Evolutionary conservation across 2,888 invertebrate genomes (phyloP).

Genomic region (Drosophila acutilabella): DNA sequence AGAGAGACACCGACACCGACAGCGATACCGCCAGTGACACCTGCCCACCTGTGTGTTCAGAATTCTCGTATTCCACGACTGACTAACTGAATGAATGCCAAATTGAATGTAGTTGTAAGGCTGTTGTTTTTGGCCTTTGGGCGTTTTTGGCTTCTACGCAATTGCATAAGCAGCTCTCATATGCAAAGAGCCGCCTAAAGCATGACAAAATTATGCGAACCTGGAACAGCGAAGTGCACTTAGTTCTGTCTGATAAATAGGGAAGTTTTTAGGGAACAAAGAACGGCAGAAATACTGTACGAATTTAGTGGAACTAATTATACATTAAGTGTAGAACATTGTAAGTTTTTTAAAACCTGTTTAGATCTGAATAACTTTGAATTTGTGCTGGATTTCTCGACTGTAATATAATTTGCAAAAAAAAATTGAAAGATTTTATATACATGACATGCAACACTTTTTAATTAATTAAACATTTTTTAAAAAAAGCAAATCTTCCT

Average conservation of each 20-base stretch:
- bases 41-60: slow-evolving; percentile 59
- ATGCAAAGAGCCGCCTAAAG: slow-evolving; percentile 25
- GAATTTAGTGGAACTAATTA: background rate
- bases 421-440: too few relatives aligned
- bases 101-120: slow-evolving; percentile 35
- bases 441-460: too few relatives aligned
- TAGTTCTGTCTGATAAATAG: slow-evolving; percentile 16
- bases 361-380: background rate
- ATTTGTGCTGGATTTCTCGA: background rate
- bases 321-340: too few relatives aligned
- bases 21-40: slow-evolving; percentile 37
- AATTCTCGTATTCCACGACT: slow-evolving; percentile 12
- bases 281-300: background rate
- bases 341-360: too few relatives aligned
- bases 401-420: background rate
- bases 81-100: slow-evolving; percentile 19
- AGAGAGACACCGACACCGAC: slow-evolving; percentile 7
- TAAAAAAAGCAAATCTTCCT: too few relatives aligned
- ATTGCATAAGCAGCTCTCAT: slow-evolving; percentile 11
- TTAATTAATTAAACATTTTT: too few relatives aligned
- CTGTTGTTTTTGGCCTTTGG: slow-evolving; percentile 29
- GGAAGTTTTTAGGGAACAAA: background rate
- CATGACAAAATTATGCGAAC: slow-evolving; percentile 26
- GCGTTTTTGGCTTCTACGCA: slow-evolving; percentile 51
- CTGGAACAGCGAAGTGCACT: slow-evolving; percentile 51